phyloP scores from a whole-genome alignment of 2,797 vertebrate genomes.

The Acanthis flammea region DNA sequence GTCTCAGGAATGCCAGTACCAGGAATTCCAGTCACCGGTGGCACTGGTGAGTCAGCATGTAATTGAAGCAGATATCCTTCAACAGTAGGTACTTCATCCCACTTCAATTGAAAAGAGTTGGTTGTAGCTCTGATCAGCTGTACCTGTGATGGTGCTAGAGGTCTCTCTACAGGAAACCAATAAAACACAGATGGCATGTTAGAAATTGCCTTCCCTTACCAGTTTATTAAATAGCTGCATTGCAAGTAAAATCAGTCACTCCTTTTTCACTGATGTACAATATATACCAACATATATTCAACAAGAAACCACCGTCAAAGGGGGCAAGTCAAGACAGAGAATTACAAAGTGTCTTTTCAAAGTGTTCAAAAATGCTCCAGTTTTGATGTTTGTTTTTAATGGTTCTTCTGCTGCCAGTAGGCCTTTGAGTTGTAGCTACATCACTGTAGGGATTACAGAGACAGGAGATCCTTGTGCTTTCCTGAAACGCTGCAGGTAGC shows the following conservation, averaged over 20 bases:
- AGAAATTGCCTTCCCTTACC: neutral
- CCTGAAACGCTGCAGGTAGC: neutral
- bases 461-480: neutral
- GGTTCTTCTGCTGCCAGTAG: neutral
- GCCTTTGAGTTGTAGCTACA: neutral
- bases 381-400: neutral
- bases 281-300: neutral
- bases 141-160: conserved; percentile 86
- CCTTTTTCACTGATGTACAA: neutral
- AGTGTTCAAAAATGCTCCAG: neutral
- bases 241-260: neutral
- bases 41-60: conserved; percentile 75
- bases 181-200: neutral
- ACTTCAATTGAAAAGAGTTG: conserved; percentile 91
- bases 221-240: neutral
- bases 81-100: conserved; percentile 92
- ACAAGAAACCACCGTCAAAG: neutral
- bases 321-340: neutral
- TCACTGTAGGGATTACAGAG: neutral
- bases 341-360: neutral
- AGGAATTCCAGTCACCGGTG: conserved; percentile 20
- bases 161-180: conserved; percentile 80
- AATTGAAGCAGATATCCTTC: conserved; percentile 93
- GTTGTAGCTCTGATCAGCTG: conserved; percentile 92
- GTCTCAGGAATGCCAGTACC: conserved; percentile 56